Percentiles rank a stretch among this genome's conserved stretches.
phyloP scores from a whole-genome alignment of 2,888 invertebrate species.

The Dyspetes luteomarginatus region DNA sequence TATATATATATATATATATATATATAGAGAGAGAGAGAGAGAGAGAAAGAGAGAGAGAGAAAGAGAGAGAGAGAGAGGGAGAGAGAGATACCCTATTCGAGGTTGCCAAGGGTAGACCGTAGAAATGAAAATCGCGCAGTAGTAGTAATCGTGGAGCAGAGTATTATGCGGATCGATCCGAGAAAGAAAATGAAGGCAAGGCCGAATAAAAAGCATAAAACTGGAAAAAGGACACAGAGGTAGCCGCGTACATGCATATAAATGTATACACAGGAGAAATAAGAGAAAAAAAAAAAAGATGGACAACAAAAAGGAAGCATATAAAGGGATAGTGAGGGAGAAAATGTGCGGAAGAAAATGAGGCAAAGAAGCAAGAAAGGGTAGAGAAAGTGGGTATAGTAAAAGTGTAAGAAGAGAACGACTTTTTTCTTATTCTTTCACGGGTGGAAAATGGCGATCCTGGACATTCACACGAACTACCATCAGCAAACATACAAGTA shows the following conservation, averaged over 20 bases:
- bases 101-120: background rate
- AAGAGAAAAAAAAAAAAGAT: background rate
- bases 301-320: background rate
- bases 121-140: conserved; percentile 38
- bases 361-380: conserved; percentile 15
- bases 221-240: conserved; percentile 9
- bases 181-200: conserved; percentile 19
- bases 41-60: too few species aligned
- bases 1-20: background rate
- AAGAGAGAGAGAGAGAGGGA: too few species aligned
- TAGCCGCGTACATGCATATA: background rate
- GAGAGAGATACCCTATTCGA: background rate
- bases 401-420: conserved; percentile 26
- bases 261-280: background rate
- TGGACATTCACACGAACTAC: conserved; percentile 25
- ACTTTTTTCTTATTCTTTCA: conserved; percentile 36
- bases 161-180: conserved; percentile 47
- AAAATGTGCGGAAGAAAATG: background rate
- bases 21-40: too few species aligned
- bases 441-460: conserved; percentile 20
- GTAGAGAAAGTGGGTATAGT: conserved; percentile 4
- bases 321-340: background rate
- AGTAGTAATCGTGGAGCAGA: conserved; percentile 5
- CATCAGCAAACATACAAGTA: background rate
- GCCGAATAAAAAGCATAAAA: background rate